Evolutionary conservation across 23 tunicate genomes (phyloP).

Genomic region (Botrylloides violaceus): DNA sequence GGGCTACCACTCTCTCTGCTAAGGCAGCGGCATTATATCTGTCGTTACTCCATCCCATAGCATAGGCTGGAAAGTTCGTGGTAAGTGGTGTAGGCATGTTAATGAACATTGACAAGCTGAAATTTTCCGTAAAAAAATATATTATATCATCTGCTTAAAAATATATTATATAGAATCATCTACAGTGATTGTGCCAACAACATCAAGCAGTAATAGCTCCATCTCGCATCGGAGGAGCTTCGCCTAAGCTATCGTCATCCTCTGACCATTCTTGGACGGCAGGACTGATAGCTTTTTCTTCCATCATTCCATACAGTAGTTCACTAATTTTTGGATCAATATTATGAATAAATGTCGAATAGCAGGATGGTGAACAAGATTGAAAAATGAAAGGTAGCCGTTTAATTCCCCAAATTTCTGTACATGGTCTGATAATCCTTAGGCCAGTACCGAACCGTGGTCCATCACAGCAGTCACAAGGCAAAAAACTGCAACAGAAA

Average conservation of each 20-base stretch:
- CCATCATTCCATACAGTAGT: conserved; percentile 46
- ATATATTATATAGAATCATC: no score
- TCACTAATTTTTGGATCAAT: conserved; percentile 65
- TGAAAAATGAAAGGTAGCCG: conserved; percentile 67
- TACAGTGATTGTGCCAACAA: no score
- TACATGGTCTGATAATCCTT: conserved; percentile 63
- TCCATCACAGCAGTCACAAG: conserved; percentile 68
- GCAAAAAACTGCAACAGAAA: conserved; percentile 31
- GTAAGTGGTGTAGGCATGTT: no score
- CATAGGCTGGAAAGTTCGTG: no score
- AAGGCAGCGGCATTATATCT: no score
- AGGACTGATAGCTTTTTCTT: background rate
- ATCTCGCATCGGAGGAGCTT: conserved; percentile 15
- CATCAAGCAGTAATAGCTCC: conserved; percentile 15
- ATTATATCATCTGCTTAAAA: no score
- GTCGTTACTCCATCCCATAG: no score
- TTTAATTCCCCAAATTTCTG: conserved; percentile 71
- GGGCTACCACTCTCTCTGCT: no score
- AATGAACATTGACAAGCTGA: no score
- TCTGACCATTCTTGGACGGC: background rate
- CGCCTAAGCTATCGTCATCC: conserved; percentile 15
- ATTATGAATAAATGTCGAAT: conserved; percentile 39
- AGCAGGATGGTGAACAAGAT: conserved; percentile 66
- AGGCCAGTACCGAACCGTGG: conserved; percentile 74
- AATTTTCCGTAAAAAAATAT: no score